phyloP scores from a whole-genome alignment of 1,140 invertebrate species.

The Leptinotarsa texana region DNA sequence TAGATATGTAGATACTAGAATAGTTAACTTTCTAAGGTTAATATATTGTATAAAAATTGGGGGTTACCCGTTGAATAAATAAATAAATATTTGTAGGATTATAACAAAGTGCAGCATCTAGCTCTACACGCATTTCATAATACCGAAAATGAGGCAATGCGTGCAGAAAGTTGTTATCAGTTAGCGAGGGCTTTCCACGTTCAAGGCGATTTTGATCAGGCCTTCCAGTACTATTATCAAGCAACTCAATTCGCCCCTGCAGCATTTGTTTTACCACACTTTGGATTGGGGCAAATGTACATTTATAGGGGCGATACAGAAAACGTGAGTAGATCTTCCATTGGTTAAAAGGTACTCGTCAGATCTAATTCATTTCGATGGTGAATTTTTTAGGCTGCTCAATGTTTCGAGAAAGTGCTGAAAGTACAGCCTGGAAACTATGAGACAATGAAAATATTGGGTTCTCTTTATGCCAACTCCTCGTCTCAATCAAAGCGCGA shows the following conservation, averaged over 20 bases:
- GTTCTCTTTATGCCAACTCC: slow-evolving; percentile 93
- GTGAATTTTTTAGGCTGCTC: slow-evolving; percentile 63
- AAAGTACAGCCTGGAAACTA: slow-evolving; percentile 98
- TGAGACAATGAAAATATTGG: slow-evolving; percentile 99
- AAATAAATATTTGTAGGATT: slow-evolving; percentile 62
- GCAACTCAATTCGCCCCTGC: slow-evolving; percentile 96
- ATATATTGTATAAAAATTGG: too few species aligned
- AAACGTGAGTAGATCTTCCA: slow-evolving; percentile 65
- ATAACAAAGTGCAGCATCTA: slow-evolving; percentile 93
- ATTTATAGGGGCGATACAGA: slow-evolving; percentile 96
- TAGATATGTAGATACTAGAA: too few species aligned
- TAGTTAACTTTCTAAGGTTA: too few species aligned
- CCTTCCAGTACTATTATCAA: slow-evolving; percentile 99
- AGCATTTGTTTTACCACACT: slow-evolving; percentile 95
- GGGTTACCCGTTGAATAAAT: too few species aligned
- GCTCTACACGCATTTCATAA: slow-evolving; percentile 98
- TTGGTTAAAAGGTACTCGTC: background rate
- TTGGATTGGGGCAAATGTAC: slow-evolving; percentile 99
- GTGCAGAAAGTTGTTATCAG: slow-evolving; percentile 98
- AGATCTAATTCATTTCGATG: background rate
- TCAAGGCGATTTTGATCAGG: slow-evolving; percentile 94
- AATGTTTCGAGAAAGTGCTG: slow-evolving; percentile 98
- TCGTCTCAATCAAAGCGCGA: slow-evolving; percentile 88
- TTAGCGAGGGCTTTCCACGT: slow-evolving; percentile 95
- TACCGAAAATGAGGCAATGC: slow-evolving; percentile 98